Evolutionary conservation across 1,140 invertebrate species (phyloP), one percentile per base, ranked within the genome.

Genomic region (Pteromalus puparum): DNA sequence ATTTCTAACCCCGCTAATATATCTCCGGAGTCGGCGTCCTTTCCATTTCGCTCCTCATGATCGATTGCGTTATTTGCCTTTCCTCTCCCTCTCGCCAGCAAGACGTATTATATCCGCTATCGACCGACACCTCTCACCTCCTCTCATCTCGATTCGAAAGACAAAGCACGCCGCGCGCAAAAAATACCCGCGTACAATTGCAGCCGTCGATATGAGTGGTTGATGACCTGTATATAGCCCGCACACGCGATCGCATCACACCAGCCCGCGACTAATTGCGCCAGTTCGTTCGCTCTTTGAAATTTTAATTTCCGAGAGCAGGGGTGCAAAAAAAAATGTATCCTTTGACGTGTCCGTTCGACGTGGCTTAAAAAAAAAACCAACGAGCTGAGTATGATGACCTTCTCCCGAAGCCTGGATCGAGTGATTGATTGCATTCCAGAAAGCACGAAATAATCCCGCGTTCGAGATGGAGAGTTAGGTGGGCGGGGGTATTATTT

Each of bases 351-450:
- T 61, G 53, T 61, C 53, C 21, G 53, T 61, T n/a, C 18, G 4
- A 61, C 18, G 21, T 21, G 53, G 53, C 18, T 21, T 53, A 38
- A 73, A 73, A 30, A 34, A 46, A 70, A 46, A 15, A 80, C 1
- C 18, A 24, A 24, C 12, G 1, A 24, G 28, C 21, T n/a, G 34
- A 24, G 18, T 68, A 42, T 70, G 42, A 81, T 26, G 38, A 26
- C 26, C 18, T 34, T n/a, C 46, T 26, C 0, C 1, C 46, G 53
- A 42, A 2, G 42, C 24, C 28, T 18, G 5, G 65, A 81, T 81
- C 26, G 70, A 18, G 72, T 61, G 80, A 81, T 81, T 61, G 70
- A 81, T 73, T 73, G 78, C 67, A 80, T 80, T 80, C 68, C 12
- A 46, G 65, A 30, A 81, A 53, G 46, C n/a, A 72, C 68, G 46